Evolutionary conservation across 2,113 vertebrate genomes (phyloP).

Genomic region (Thermophis baileyi): DNA sequence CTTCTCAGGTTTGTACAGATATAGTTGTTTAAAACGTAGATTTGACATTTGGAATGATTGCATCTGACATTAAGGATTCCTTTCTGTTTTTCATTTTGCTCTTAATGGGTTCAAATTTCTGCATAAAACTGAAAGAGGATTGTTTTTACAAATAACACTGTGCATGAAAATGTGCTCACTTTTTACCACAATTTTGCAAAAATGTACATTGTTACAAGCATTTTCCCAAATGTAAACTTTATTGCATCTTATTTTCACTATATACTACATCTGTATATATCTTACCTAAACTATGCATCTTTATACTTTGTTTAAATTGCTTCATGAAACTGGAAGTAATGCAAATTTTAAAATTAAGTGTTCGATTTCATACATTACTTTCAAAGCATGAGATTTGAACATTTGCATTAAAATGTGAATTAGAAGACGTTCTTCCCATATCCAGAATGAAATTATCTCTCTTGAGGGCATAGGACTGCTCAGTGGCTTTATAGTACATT

Average conservation of each 20-base stretch:
- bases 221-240: neutral
- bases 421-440: neutral
- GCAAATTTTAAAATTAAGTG: neutral
- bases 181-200: neutral
- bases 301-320: neutral
- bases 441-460: neutral
- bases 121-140: neutral
- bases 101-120: neutral
- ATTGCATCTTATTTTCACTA: neutral
- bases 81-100: neutral
- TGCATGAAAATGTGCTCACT: neutral
- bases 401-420: neutral
- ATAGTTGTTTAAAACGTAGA: neutral
- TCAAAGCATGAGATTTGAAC: neutral
- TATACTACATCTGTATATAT: neutral
- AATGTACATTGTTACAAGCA: neutral
- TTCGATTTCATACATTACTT: neutral
- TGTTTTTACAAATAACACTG: neutral
- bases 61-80: neutral
- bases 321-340: neutral
- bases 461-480: neutral
- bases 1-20: neutral
- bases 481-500: neutral
- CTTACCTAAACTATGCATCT: neutral
- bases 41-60: neutral